Evolutionary conservation across 2,797 vertebrate species (phyloP), one percentile per base, ranked within the genome.

Genomic region (Coregonus ussuriensis): DNA sequence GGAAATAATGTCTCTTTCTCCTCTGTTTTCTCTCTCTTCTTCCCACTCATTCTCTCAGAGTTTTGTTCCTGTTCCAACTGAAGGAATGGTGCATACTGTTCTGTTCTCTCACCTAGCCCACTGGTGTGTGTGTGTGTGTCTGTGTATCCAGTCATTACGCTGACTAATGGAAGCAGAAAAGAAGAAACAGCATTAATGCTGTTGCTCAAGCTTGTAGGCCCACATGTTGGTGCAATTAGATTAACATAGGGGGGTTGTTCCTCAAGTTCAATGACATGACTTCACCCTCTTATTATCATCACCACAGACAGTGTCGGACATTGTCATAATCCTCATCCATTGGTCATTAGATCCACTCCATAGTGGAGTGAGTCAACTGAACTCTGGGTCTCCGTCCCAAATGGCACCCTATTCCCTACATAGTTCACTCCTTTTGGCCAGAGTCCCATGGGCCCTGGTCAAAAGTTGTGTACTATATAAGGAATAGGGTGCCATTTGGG

Each of bases 151-250:
- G 81, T 79, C 47, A 73, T 83, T 85, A 86, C 41, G 35, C 77
- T 82, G 72, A 74, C 76, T 82, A 89, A 90, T 84, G 82, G 85
- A 86, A 90, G 54, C 83, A 86, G 82, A 78, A 81, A 86, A 77
- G 87, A 83, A 89, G 86, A 88, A 83, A 86, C 80, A 81, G 76
- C 90, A 87, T 85, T 82, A 87, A 85, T 77, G 54, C 54, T 1
- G 74, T 4, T 80, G 88, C 79, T 86, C 72, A 4, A 86, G 84
- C 88, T 90, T 89, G 89, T 86, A 82, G 74, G 75, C 88, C 79
- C 80, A 83, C 54, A 84, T 80, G 72, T 78, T 79, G 37, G 71
- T 72, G 79, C 84, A 86, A 85, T 89, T 88, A 87, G 74, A 88
- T 86, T 78, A 77, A 80, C 81, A 80, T 11, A 62, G 37, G 75